Base-by-base conservation (phyloP, 2,113 vertebrate genomes). In the Hyperopisus bebe region DNA sequence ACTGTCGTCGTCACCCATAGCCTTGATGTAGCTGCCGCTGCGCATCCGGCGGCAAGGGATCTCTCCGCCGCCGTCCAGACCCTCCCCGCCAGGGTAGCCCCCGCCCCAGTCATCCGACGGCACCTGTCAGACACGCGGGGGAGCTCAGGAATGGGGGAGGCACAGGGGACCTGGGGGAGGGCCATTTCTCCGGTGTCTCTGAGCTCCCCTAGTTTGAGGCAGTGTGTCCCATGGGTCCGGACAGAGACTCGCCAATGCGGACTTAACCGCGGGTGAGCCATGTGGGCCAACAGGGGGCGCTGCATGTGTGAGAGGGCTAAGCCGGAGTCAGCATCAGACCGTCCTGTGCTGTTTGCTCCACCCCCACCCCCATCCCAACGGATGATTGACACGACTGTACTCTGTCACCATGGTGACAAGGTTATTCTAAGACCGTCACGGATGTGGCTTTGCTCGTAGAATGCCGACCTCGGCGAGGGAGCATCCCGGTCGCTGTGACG, bases 11-110 rank as follows among this genome's bases (percentile, higher is more conserved):
- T 99, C 98, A 0, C 98, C 98, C 98, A 99, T 99, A 95, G 98
- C 98, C 95, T 99, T 99, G 95, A 99, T 99, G 95, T 99, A 99
- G 96, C 98, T 99, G 94, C 98, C 98, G 1, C 98, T 99, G 91
- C 98, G 97, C 98, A 99, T 99, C 89, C 98, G 96, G 21, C 98
- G 96, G 92, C 98, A 99, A 0, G 98, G 98, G 89, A 99, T 99
- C 96, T 99, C 98, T 39, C 98, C 98, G 0, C 97, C 97, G 1
- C 91, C 89, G 82, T 96, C 95, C 0, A 82, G 50, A 50, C 95
- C 95, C 39, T 95, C 96, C 53, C 92, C 95, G 0, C 94, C 93
- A 0, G 97, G 96, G 91, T 98, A 98, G 17, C 97, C 96, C 17
- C 94, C 95, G 1, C 97, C 97, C 98, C 98, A 99, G 89, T 99